Percentiles rank a stretch among this genome's conserved stretches.
phyloP scores from a whole-genome alignment of 1,140 invertebrate genomes.

The Bombus polaris region DNA sequence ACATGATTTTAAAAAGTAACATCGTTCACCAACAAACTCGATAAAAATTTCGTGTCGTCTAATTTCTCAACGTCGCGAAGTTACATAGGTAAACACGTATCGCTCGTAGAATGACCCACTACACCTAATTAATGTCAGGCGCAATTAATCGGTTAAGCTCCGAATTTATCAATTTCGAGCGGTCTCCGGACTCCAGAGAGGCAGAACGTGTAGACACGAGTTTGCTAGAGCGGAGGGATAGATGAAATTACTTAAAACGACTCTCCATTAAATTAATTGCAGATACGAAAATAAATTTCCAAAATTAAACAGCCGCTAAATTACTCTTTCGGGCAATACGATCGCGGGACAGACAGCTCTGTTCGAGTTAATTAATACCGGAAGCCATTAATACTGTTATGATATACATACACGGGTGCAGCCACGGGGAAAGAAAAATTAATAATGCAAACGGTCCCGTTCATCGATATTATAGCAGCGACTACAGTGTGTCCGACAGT shows the following conservation, averaged over 20 bases:
- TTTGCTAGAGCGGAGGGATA: no score
- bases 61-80: no score
- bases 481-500: not conserved
- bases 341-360: not conserved
- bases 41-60: no score
- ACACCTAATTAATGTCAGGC: no score
- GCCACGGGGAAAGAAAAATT: not conserved
- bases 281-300: conserved; percentile 28
- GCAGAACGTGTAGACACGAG: no score
- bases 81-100: no score
- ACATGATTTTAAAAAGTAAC: no score
- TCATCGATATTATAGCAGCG: conserved; percentile 3
- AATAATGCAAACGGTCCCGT: conserved; percentile 1
- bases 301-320: conserved; percentile 34
- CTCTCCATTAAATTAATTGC: conserved; percentile 27
- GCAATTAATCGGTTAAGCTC: not conserved
- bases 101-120: no score
- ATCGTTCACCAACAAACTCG: no score
- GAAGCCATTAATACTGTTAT: conserved; percentile 7
- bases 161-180: conserved; percentile 37
- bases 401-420: not conserved
- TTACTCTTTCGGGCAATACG: conserved; percentile 6
- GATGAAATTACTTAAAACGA: conserved; percentile 5
- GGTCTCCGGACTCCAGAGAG: not conserved
- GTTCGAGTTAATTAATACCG: conserved; percentile 34